Conservation (phyloP, 2,797 vertebrate genomes). For the Hipposideros larvatus region DNA sequence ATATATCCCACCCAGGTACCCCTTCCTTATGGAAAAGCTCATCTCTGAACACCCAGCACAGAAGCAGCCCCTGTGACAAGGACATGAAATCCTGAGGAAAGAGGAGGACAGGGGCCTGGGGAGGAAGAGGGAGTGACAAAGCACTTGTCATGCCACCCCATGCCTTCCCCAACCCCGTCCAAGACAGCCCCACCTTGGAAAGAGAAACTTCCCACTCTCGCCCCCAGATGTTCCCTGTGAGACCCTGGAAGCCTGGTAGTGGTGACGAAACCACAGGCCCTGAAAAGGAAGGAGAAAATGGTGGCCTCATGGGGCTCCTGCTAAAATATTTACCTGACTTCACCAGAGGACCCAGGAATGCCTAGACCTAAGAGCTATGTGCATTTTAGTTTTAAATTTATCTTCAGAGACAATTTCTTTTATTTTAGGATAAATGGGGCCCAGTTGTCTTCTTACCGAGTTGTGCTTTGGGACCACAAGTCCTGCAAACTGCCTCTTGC, state of each 20-base stretch:
- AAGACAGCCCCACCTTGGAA: neutral
- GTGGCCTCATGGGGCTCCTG: neutral
- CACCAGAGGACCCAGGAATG: neutral
- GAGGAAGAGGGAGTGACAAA: no score
- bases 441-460: neutral
- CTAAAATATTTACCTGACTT: neutral
- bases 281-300: neutral
- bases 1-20: neutral
- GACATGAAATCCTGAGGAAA: neutral
- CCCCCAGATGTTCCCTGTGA: neutral
- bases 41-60: neutral
- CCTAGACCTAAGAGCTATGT: neutral
- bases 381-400: neutral
- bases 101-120: neutral
- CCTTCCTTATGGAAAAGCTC: neutral
- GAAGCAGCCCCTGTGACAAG: neutral
- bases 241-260: neutral
- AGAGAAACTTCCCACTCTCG: neutral
- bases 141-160: neutral
- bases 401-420: neutral
- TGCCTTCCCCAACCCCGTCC: neutral
- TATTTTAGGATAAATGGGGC: neutral
- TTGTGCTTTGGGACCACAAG: neutral
- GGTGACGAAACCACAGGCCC: neutral
- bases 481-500: neutral